These are phyloP conservation scores for Diplogasteroides magnus DNA, from an alignment of 1,140 invertebrate species.

Conservation along the genomic window DNA sequence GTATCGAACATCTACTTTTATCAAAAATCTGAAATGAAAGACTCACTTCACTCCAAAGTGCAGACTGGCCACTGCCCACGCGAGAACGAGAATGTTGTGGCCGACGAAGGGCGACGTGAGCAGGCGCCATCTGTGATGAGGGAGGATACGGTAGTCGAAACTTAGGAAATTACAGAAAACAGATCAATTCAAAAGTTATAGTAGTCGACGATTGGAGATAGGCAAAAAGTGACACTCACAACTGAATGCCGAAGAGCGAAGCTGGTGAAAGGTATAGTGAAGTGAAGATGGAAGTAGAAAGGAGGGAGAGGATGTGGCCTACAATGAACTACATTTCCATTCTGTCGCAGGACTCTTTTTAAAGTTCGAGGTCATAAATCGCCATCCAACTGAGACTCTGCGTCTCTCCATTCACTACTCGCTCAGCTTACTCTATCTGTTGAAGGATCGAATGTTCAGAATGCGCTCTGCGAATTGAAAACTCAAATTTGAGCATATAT, in stretches of 20 bases:
- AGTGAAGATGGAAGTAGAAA: neutral
- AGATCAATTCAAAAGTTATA: conserved; percentile 24
- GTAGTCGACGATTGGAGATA: no score
- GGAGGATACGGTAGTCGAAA: neutral
- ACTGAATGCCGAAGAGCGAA: neutral
- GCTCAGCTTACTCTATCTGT: neutral
- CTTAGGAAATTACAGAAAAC: neutral
- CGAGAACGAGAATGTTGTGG: conserved; percentile 37
- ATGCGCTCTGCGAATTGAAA: no score
- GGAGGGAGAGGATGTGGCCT: neutral
- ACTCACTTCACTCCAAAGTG: neutral
- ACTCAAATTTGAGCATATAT: no score
- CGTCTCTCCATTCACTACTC: neutral
- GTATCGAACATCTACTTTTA: conserved; percentile 41
- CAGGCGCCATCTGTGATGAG: conserved; percentile 30
- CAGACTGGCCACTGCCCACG: conserved; percentile 35
- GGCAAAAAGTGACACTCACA: no score
- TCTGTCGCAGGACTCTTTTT: neutral
- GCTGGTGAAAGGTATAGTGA: neutral
- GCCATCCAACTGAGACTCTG: no score
- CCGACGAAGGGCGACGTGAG: conserved; percentile 38
- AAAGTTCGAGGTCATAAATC: neutral
- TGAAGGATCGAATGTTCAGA: neutral
- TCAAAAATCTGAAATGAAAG: no score
- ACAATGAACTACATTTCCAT: no score